Percentiles rank a stretch among this genome's conserved stretches.
phyloP scores from a whole-genome alignment of 2,797 vertebrate genomes.

The Somateria mollissima region DNA sequence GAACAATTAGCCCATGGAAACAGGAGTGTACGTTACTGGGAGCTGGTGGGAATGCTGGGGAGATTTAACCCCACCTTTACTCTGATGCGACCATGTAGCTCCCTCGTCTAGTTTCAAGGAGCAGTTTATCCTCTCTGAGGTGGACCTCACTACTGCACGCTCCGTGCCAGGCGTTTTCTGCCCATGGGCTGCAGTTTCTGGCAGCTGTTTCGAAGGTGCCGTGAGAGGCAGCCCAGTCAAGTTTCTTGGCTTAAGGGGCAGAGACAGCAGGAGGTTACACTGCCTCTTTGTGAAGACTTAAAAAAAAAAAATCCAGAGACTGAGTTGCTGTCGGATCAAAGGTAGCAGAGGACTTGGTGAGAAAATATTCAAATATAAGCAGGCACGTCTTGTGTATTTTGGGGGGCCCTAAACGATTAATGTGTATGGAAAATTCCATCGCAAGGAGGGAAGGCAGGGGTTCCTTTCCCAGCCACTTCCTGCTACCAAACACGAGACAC shows the following conservation, averaged over 20 bases:
- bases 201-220: not conserved
- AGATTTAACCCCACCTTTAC: not conserved
- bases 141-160: fast-evolving
- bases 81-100: not conserved
- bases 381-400: not conserved
- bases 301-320: not conserved
- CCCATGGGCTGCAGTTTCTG: not conserved
- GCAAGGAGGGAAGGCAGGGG: not conserved
- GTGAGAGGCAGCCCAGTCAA: not conserved
- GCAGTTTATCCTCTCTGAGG: not conserved
- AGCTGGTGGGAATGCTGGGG: not conserved
- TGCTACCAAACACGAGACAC: not conserved
- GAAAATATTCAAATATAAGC: not conserved
- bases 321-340: not conserved
- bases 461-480: not conserved
- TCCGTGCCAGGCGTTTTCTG: not conserved
- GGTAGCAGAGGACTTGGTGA: not conserved
- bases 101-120: not conserved
- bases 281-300: not conserved
- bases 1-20: not conserved
- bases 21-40: not conserved
- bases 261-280: no score
- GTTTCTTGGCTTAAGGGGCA: not conserved
- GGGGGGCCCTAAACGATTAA: not conserved
- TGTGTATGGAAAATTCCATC: not conserved